phyloP scores from a whole-genome alignment of 2,888 invertebrate genomes.

The Tetragnatha montana region DNA sequence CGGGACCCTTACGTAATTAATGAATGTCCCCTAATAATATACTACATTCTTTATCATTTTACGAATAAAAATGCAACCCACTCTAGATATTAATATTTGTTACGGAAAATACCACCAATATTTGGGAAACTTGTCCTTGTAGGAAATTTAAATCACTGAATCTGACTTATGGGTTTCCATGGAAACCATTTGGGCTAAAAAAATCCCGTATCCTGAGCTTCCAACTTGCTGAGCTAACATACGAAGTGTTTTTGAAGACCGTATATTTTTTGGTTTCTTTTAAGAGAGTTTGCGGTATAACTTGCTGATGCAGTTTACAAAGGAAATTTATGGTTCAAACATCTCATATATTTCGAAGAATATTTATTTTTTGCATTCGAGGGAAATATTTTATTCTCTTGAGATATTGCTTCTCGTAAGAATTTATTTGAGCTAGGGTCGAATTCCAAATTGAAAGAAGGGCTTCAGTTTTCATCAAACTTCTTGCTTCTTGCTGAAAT shows the following conservation, averaged over 20 bases:
- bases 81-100: too few relatives aligned
- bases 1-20: too few relatives aligned
- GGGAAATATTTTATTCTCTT: neutral
- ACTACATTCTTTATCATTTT: too few relatives aligned
- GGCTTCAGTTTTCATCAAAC: neutral
- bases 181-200: neutral
- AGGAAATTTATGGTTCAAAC: neutral
- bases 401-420: neutral
- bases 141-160: neutral
- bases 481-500: too few relatives aligned
- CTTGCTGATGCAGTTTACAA: neutral
- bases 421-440: neutral
- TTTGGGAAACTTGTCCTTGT: neutral
- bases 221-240: neutral
- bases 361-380: neutral
- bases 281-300: neutral
- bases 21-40: too few relatives aligned
- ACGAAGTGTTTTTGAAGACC: neutral
- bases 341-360: neutral
- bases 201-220: too few relatives aligned
- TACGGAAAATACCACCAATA: too few relatives aligned
- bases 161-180: neutral
- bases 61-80: too few relatives aligned
- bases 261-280: neutral
- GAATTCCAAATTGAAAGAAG: neutral